Evolutionary conservation across 2,113 vertebrate species (phyloP).

Genomic region (Passer montanus): DNA sequence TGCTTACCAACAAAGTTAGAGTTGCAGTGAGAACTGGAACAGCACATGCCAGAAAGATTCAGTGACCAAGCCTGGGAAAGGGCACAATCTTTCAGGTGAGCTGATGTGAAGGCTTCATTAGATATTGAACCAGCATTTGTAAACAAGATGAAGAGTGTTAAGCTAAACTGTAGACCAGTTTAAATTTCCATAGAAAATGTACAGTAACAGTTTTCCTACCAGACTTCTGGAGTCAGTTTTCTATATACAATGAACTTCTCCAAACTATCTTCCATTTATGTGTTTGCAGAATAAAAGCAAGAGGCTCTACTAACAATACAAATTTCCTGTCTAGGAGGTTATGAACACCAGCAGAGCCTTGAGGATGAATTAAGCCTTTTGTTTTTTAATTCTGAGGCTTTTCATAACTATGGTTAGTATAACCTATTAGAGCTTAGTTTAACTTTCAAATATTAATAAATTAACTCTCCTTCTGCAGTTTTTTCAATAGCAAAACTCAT

Average conservation of each 20-base stretch:
- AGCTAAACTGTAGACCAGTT: neutral
- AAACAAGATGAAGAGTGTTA: neutral
- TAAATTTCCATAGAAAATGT: neutral
- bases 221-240: neutral
- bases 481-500: neutral
- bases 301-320: neutral
- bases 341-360: neutral
- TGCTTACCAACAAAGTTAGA: neutral
- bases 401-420: neutral
- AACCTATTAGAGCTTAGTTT: neutral
- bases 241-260: neutral
- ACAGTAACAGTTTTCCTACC: neutral
- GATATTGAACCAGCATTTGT: neutral
- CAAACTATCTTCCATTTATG: neutral
- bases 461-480: neutral
- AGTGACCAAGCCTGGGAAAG: neutral
- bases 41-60: neutral
- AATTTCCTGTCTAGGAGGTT: neutral
- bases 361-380: neutral
- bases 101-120: neutral
- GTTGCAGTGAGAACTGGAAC: neutral
- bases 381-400: neutral
- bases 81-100: neutral
- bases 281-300: neutral
- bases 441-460: neutral